These are phyloP conservation scores for Petrosia ficiformis DNA, from an alignment of 37 sponge, comb jelly and placozoan genomes.

Conservation along the genomic window DNA sequence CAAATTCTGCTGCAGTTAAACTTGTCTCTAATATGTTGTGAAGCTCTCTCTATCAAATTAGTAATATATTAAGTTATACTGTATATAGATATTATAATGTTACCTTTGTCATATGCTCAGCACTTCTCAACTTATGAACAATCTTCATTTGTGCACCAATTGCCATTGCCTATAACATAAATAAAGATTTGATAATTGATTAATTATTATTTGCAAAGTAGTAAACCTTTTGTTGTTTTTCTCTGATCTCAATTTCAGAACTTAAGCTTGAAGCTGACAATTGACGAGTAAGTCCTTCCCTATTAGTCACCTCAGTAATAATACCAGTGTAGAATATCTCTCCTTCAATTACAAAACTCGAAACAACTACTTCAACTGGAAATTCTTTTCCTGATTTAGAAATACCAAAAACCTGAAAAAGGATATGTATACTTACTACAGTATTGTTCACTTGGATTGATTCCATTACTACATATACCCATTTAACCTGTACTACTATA, in stretches of 20 bases:
- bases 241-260: constrained; percentile 17
- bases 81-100: background rate
- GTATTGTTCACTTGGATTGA: too few relatives aligned
- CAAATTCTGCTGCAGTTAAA: constrained; percentile 13
- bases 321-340: constrained; percentile 66
- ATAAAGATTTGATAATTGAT: background rate
- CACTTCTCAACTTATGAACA: constrained; percentile 47
- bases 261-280: constrained; percentile 11
- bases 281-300: background rate
- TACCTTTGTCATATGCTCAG: constrained; percentile 47
- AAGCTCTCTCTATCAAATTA: constrained; percentile 20
- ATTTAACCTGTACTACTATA: too few relatives aligned
- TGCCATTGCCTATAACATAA: constrained; percentile 38
- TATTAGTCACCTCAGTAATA: constrained; percentile 35
- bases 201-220: background rate
- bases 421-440: background rate
- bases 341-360: constrained; percentile 63
- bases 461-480: too few relatives aligned
- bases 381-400: constrained; percentile 50
- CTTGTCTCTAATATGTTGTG: constrained; percentile 35
- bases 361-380: constrained; percentile 57
- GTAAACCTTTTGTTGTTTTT: constrained; percentile 10
- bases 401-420: constrained; percentile 36
- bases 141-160: constrained; percentile 71
- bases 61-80: background rate